Evolutionary conservation across 2,888 invertebrate genomes (phyloP).

Genomic region (Pseudococcus viburni): DNA sequence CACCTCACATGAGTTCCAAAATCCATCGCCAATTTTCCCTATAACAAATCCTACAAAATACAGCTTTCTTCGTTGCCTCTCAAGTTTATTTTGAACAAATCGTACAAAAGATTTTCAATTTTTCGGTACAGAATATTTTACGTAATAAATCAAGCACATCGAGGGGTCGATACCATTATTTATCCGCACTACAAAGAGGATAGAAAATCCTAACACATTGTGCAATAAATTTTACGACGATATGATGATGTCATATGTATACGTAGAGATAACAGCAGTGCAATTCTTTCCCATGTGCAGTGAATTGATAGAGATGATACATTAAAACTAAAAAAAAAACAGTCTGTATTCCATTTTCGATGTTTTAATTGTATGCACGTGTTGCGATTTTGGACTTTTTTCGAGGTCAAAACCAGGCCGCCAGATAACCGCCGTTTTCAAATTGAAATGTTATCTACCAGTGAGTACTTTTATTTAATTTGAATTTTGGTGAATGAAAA

Average conservation of each 20-base stretch:
- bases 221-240: not conserved
- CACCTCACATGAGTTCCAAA: too few relatives aligned
- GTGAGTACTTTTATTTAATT: too few relatives aligned
- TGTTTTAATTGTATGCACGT: not conserved
- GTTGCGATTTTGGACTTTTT: not conserved
- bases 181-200: not conserved
- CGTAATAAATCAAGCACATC: not conserved
- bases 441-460: too few relatives aligned
- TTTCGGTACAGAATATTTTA: not conserved
- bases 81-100: too few relatives aligned
- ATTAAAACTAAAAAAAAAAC: not conserved
- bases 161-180: not conserved
- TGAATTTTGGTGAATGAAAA: too few relatives aligned
- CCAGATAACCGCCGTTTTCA: too few relatives aligned
- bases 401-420: not conserved
- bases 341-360: not conserved
- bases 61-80: too few relatives aligned
- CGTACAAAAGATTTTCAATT: not conserved
- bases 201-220: not conserved
- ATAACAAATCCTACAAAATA: too few relatives aligned
- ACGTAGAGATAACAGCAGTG: not conserved
- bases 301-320: not conserved
- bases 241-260: not conserved
- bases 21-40: too few relatives aligned
- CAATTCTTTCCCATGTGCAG: not conserved